Conservation (phyloP, 2,888 invertebrate genomes). For the Luffia ferchaultella region DNA sequence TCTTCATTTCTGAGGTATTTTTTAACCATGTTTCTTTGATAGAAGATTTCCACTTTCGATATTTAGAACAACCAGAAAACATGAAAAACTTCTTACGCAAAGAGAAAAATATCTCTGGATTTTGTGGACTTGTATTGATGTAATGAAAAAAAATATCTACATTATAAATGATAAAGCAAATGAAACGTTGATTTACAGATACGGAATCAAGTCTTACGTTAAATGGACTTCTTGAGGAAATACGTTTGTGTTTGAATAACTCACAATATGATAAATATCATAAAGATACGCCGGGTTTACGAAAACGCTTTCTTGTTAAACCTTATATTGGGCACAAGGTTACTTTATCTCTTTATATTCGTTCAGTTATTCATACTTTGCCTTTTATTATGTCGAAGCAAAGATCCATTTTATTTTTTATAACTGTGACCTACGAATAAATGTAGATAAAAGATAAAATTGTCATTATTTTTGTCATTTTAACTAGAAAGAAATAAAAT, state of each 20-base stretch:
- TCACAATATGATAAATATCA: neutral
- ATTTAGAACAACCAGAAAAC: neutral
- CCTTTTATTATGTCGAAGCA: neutral
- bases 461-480: too few species aligned
- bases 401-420: neutral
- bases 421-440: neutral
- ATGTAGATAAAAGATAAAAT: too few species aligned
- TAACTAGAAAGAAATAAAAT: too few species aligned
- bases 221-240: neutral
- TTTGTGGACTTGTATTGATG: neutral
- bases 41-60: neutral
- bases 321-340: neutral
- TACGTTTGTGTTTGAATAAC: neutral
- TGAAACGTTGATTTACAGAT: neutral
- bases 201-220: neutral
- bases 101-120: neutral
- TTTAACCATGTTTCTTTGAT: too few species aligned
- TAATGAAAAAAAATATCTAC: neutral
- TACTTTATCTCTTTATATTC: neutral
- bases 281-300: neutral
- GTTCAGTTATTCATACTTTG: neutral
- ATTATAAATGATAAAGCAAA: neutral
- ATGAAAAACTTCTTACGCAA: neutral
- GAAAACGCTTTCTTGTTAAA: neutral
- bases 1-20: too few species aligned